Evolutionary conservation across 1,140 invertebrate genomes (phyloP).

Genomic region (Araneus ventricosus): DNA sequence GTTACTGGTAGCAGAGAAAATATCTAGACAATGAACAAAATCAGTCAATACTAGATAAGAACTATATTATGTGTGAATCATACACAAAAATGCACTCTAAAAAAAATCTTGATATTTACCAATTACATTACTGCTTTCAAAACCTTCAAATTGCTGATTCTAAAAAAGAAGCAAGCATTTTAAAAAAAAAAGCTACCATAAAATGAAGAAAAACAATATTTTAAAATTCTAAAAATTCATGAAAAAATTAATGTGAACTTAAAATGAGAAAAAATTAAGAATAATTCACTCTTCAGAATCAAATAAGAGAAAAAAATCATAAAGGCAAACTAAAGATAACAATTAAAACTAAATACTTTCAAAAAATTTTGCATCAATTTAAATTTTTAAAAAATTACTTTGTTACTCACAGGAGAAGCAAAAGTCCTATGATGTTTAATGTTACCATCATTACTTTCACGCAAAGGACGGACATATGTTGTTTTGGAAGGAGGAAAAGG

Average conservation of each 20-base stretch:
- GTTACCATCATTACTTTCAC: conserved; percentile 11
- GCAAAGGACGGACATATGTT: neutral
- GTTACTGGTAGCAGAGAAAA: no score
- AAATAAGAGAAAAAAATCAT: no score
- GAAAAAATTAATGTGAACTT: neutral
- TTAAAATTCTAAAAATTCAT: neutral
- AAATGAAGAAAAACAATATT: neutral
- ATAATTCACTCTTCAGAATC: neutral
- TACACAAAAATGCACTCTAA: no score
- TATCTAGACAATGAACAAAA: no score
- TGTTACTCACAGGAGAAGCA: conserved; percentile 2
- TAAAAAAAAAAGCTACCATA: no score
- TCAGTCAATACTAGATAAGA: no score
- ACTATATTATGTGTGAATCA: no score
- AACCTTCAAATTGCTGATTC: neutral
- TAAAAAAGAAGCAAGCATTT: neutral
- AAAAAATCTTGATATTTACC: neutral
- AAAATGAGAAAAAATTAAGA: neutral
- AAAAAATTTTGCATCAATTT: neutral
- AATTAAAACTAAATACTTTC: neutral
- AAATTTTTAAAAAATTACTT: neutral
- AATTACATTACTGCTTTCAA: neutral
- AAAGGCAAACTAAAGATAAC: neutral
- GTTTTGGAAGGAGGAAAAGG: conserved; percentile 1
- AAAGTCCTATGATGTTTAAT: neutral